Evolutionary conservation across 2,888 invertebrate genomes (phyloP).

Genomic region (Aromia moschata): DNA sequence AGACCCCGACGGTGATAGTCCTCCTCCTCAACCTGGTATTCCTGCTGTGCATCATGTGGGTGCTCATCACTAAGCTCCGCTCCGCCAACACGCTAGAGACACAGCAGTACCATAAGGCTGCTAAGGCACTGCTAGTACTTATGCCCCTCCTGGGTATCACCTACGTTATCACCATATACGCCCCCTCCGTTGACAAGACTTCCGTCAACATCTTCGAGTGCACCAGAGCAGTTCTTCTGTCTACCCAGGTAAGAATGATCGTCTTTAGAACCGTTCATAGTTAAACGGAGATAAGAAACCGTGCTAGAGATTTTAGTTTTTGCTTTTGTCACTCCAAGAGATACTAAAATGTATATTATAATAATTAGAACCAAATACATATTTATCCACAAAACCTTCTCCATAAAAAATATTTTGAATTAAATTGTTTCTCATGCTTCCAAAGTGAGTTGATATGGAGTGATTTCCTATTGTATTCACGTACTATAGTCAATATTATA

Average conservation of each 20-base stretch:
- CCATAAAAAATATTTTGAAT: too few relatives aligned
- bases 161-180: conserved; percentile 85
- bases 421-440: too few relatives aligned
- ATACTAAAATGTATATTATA: too few relatives aligned
- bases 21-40: conserved; percentile 85
- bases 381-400: too few relatives aligned
- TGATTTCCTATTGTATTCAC: too few relatives aligned
- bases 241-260: conserved; percentile 82
- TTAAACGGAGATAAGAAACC: too few relatives aligned
- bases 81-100: conserved; percentile 91
- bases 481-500: too few relatives aligned
- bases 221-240: conserved; percentile 82
- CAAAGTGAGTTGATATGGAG: too few relatives aligned
- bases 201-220: conserved; percentile 81
- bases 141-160: conserved; percentile 94
- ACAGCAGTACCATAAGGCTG: conserved; percentile 89
- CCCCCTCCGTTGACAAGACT: conserved; percentile 82
- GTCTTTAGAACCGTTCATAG: too few relatives aligned
- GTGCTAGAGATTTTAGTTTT: too few relatives aligned
- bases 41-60: conserved; percentile 88
- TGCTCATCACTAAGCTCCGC: conserved; percentile 90
- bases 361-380: too few relatives aligned
- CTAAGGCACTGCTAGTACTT: conserved; percentile 89
- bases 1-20: conserved; percentile 83
- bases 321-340: too few relatives aligned